Conservation (phyloP, 1,140 invertebrate species). For the Drosophila parvula region DNA sequence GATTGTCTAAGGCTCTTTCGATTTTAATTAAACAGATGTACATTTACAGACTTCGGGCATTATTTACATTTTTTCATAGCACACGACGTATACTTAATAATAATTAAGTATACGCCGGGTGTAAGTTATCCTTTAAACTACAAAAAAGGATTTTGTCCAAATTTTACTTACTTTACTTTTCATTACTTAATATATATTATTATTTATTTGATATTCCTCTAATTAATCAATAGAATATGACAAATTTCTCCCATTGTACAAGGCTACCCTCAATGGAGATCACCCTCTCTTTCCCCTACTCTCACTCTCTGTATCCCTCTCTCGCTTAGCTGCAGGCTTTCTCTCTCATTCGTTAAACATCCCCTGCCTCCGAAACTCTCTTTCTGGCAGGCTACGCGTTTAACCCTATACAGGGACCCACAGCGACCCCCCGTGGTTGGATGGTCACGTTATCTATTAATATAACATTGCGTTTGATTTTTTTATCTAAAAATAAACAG, state of each 20-base stretch:
- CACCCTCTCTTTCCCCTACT: constrained; percentile 24
- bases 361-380: constrained; percentile 13
- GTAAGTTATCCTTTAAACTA: background rate
- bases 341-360: background rate
- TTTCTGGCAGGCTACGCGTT: constrained; percentile 9
- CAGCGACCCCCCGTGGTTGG: background rate
- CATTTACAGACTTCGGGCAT: background rate
- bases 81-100: constrained; percentile 10
- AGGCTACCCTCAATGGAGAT: constrained; percentile 46
- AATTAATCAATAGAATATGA: rapidly evolving
- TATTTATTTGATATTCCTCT: too few relatives aligned
- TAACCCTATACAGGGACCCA: constrained; percentile 25
- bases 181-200: background rate
- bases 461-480: constrained; percentile 27
- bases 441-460: constrained; percentile 48
- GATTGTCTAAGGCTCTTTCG: background rate
- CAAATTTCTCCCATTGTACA: constrained; percentile 5
- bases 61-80: too few relatives aligned
- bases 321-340: background rate
- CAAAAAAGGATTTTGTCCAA: background rate
- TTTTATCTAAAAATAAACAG: constrained; percentile 45
- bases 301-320: background rate
- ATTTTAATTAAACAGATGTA: background rate
- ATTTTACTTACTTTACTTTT: background rate
- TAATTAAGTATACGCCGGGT: constrained; percentile 2